Evolutionary conservation across 2,113 vertebrate species (phyloP), one percentile per base, ranked within the genome.

Genomic region (Enhydra lutris): DNA sequence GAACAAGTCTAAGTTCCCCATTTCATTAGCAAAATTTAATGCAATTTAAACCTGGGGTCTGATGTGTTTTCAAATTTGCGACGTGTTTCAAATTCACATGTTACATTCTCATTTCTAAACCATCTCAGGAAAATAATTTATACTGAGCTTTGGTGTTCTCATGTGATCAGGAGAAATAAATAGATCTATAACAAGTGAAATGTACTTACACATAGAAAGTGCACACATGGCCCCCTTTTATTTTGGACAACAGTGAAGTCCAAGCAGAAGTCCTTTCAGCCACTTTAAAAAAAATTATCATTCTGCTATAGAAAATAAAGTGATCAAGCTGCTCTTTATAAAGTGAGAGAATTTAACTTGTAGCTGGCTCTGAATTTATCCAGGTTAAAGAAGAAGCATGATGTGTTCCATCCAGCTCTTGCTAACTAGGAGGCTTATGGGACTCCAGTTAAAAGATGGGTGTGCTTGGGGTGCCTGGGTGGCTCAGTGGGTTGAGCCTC

Each of bases 231-330:
- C 80, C 34, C 73, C 24, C 50, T 52, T 76, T 69, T 94, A 82
- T 57, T 92, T 21, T 45, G 29, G 65, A 94, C 20, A 83, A 96
- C 83, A 39, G 0, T 45, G 31, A 95, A 69, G n/a, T 21, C 24
- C 47, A 26, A 76, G 29, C 65, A 67, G 13, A 14, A 52, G 20
- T 87, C 55, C 83, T 63, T 63, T 83, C 26, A 63, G 26, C 55
- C 7, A 42, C 17, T 79, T 86, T 24, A 3, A 17, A 65, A 78
- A 79, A 63, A 89, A 86, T 34, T 67, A 74, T 80, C 17, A 26
- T 34, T 20, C 11, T 94, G n/a, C 39, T 83, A 36, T 92, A 76
- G 81, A 65, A 88, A 94, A 88, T 87, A 96, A 92, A 92, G 39
- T 86, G 82, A 89, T 57, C 2, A 71, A 89, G 14, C 31, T 79